Base-by-base conservation (phyloP, 2,797 vertebrate genomes). In the Phalanger gymnotis region DNA sequence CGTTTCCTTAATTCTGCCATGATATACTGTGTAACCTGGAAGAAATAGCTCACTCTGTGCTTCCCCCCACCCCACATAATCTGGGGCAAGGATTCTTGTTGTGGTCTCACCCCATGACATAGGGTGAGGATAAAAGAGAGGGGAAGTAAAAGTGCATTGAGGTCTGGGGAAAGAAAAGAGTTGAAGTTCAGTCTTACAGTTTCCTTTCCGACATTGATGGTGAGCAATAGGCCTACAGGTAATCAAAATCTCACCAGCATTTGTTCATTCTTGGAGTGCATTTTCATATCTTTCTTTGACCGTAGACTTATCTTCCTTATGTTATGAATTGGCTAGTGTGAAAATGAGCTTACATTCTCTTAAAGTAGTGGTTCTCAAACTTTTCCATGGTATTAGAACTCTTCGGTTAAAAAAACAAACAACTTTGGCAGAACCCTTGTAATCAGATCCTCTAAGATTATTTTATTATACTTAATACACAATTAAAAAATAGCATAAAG, bases 151-250 rank as follows among this genome's bases (percentile, higher is more conserved):
- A 0, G 6, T 1, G 1, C 28, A 91, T 31, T 92, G 55, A 90
- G 40, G 47, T 93, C 14, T 53, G 90, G 53, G 19, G 52, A 81
- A 94, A 94, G 56, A 95, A 91, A 56, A 51, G 31, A 30, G 16
- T 14, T 27, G 92, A 31, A 5, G 54, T 27, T 13, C 58, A 54
- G 54, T 53, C 7, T 57, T 53, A 61, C 0, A 90, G 61, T 7
- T 93, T 73, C 54, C 40, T 91, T 94, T 47, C 19, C 47, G 22
- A 90, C 92, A 57, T 14, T 54, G n/a, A 53, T 90, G 47, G 90
- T 87, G 92, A 94, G 19, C 31, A 96, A 53, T 52, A 94, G 94
- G 28, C 40, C 54, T 94, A 58, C 10, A 58, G 19, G 53, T n/a
- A 58, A 91, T n/a, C 31, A 94, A 92, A 61, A 40, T 90, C 93